A percentile compares a stretch with the other conserved stretches of the same genome.
These are phyloP conservation scores for Zalophus californianus DNA, from an alignment of 2,797 vertebrate genomes.

Conservation along the genomic window DNA sequence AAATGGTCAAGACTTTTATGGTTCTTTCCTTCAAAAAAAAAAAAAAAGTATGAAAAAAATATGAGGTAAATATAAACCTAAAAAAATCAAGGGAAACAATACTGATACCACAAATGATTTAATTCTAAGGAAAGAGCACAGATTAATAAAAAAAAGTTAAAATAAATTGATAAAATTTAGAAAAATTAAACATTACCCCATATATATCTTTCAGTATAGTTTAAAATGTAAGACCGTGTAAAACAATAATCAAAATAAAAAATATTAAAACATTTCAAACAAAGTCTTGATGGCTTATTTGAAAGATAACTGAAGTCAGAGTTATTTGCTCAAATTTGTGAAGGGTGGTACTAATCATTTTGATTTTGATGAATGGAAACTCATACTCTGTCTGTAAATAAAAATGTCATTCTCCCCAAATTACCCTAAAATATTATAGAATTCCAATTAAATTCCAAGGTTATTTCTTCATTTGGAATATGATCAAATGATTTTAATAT, in stretches of 20 bases:
- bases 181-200: neutral
- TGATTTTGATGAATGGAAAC: neutral
- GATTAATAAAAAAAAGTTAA: neutral
- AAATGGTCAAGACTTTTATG: neutral
- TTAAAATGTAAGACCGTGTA: neutral
- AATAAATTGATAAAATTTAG: neutral
- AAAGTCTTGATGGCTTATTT: neutral
- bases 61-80: neutral
- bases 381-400: neutral
- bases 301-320: neutral
- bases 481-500: neutral
- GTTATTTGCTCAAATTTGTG: constrained; percentile 6
- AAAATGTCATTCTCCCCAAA: neutral
- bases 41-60: neutral
- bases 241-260: neutral
- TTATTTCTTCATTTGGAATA: neutral
- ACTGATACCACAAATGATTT: neutral
- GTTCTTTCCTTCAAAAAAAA: neutral
- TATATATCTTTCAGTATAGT: neutral
- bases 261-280: neutral
- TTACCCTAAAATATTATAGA: neutral
- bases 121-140: neutral
- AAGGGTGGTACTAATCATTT: neutral
- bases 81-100: neutral
- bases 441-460: neutral